phyloP scores from a whole-genome alignment of 2,888 invertebrate genomes.

The Daptonema setosum region DNA sequence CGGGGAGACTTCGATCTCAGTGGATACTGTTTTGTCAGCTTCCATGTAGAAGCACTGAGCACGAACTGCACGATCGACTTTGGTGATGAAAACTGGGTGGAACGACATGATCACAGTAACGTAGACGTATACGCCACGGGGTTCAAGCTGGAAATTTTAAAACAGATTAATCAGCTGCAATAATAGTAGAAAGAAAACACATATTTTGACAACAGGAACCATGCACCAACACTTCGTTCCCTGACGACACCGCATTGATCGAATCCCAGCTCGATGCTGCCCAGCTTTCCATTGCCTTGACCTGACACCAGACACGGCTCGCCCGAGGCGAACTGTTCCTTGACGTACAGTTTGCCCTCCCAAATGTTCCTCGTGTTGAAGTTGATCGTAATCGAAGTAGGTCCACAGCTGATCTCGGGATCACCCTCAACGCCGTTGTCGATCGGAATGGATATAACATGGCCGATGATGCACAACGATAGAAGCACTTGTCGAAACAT shows the following conservation, averaged over 20 bases:
- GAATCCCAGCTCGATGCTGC: constrained; percentile 25
- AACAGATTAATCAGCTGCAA: too few species aligned
- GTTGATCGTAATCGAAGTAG: constrained; percentile 24
- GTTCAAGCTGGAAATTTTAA: constrained; percentile 8
- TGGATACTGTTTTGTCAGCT: constrained; percentile 5
- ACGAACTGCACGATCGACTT: not conserved
- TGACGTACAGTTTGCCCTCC: constrained; percentile 21
- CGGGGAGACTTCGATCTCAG: constrained; percentile 5
- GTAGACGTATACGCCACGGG: constrained; percentile 9
- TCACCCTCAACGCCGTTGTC: constrained; percentile 14
- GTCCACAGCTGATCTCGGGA: constrained; percentile 27
- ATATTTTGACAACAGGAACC: not conserved
- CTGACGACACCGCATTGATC: constrained; percentile 24
- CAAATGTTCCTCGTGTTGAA: constrained; percentile 25
- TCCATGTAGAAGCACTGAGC: constrained; percentile 8
- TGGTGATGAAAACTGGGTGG: constrained; percentile 6
- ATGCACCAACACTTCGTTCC: constrained; percentile 14
- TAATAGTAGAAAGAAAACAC: too few species aligned
- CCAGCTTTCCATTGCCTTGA: constrained; percentile 9
- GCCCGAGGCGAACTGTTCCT: constrained; percentile 22
- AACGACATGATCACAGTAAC: constrained; percentile 5
- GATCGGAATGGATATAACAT: constrained; percentile 6
- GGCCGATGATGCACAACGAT: too few species aligned
- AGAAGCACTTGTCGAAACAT: too few species aligned
- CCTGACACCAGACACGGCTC: constrained; percentile 11